Conservation (phyloP, 2,888 invertebrate genomes). For the Synanthedon formicaeformis region DNA sequence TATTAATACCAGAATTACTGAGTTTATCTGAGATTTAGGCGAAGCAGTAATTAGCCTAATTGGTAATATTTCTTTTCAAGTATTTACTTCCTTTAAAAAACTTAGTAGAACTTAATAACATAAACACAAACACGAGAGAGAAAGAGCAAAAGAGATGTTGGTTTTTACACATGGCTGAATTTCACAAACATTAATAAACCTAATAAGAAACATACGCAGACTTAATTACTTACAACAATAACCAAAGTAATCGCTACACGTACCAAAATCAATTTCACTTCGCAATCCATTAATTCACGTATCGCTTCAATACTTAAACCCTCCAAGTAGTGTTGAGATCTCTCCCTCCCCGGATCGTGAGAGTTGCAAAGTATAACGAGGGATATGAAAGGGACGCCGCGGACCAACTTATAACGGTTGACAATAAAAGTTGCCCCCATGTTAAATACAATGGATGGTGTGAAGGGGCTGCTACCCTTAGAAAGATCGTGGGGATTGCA, state of each 20-base stretch:
- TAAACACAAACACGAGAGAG: no score
- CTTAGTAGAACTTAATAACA: no score
- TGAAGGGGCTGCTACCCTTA: constrained; percentile 57
- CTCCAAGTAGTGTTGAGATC: background rate
- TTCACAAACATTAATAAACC: no score
- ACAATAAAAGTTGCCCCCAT: constrained; percentile 61
- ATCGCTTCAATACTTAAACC: constrained; percentile 41
- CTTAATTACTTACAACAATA: background rate
- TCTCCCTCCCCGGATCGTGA: background rate
- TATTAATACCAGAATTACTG: no score
- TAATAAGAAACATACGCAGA: background rate
- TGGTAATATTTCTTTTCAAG: no score
- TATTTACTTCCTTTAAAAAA: no score
- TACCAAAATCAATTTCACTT: constrained; percentile 57
- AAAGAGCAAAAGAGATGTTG: no score
- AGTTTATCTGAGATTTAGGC: no score
- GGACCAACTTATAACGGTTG: constrained; percentile 31
- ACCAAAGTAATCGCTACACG: background rate
- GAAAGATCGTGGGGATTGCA: constrained; percentile 7
- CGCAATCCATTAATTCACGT: constrained; percentile 61
- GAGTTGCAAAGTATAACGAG: background rate
- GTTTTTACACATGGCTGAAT: no score
- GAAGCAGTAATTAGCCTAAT: no score
- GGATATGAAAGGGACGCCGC: constrained; percentile 25
- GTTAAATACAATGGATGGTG: constrained; percentile 56